Conservation (phyloP, 64 coral and sea anemone species). For the Actinia tenebrosa region DNA sequence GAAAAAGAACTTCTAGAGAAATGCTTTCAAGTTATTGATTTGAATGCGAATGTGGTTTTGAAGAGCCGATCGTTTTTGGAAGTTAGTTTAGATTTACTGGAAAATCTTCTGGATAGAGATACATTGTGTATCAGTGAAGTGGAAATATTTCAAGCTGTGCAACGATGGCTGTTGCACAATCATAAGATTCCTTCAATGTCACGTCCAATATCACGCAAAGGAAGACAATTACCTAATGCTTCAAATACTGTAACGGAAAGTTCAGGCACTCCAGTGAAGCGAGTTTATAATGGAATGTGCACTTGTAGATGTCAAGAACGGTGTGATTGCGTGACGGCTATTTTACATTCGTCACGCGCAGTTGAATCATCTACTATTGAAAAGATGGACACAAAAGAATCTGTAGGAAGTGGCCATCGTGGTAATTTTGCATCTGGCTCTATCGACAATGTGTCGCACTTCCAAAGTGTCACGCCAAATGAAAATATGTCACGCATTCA, state of each 20-base stretch:
- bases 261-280: neutral
- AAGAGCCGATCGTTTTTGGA: constrained; percentile 29
- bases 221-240: neutral
- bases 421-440: neutral
- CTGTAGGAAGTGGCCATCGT: neutral
- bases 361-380: neutral
- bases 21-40: constrained; percentile 53
- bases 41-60: constrained; percentile 7
- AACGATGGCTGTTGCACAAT: constrained; percentile 38
- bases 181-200: neutral
- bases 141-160: constrained; percentile 41
- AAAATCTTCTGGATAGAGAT: constrained; percentile 28
- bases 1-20: constrained; percentile 29
- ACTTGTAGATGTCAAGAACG: constrained; percentile 8
- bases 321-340: constrained; percentile 19
- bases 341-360: neutral
- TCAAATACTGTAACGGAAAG: neutral
- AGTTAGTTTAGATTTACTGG: constrained; percentile 33
- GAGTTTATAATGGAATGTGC: constrained; percentile 7
- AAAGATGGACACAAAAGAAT: neutral
- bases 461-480: neutral
- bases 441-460: neutral
- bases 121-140: constrained; percentile 36
- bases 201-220: neutral
- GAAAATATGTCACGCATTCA: neutral